Base-by-base conservation (phyloP, 2,797 vertebrate genomes). In the Oryzias sinensis region DNA sequence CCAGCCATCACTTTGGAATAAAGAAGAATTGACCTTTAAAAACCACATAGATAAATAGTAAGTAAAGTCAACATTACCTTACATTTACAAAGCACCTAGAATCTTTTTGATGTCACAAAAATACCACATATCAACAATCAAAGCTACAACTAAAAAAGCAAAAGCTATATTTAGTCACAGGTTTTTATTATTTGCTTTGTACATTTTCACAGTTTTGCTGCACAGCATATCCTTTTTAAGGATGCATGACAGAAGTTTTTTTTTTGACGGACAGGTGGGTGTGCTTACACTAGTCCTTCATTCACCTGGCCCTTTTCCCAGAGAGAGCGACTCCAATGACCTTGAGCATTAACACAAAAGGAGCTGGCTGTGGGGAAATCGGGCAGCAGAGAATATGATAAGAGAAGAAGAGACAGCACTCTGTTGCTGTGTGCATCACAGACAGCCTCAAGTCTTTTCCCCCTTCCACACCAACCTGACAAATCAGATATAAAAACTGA, bases 291-390 rank as follows among this genome's bases (percentile, higher is more conserved):
- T n/a, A 4, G 37, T 62, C 48, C 58, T 73, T 57, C 62, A 5
- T 80, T 70, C 68, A 49, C 14, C 41, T 0, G 1, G 6, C 55
- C 51, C 4, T 1, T 43, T 43, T 67, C 47, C 68, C 9, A 67
- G 65, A 85, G 68, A 79, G 57, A 13, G 45, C 41, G 44, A 15
- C 47, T 7, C 22, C 29, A 24, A n/a, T 60, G 71, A 81, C 77
- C 80, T 83, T 85, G 77, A 43, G 45, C 14, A n/a, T 47, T 14
- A 64, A 56, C 65, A 82, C 66, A 72, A 80, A 82, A 64, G 57
- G 49, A 74, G 53, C 55, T 14, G 57, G 33, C 49, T 56, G 43
- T 42, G 43, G 59, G 49, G 58, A 62, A 24, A 27, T 25, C 18
- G 18, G 48, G 13, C 13, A 46, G 52, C 47, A 54, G 25, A 37